Evolutionary conservation across 2,113 vertebrate genomes (phyloP).

Genomic region (Dolichotis patagonum): DNA sequence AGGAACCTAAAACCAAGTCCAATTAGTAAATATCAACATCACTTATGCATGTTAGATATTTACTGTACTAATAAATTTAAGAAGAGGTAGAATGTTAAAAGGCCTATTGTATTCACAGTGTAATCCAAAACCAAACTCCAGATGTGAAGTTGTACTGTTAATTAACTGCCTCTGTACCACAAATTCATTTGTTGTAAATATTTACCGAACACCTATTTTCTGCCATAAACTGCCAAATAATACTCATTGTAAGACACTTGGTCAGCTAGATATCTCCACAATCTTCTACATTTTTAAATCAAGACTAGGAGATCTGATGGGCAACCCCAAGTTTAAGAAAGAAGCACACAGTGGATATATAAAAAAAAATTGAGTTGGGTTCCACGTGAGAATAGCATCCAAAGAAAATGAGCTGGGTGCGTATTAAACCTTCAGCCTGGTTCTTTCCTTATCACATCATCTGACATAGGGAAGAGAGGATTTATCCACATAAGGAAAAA

Average conservation of each 20-base stretch:
- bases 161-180: not conserved
- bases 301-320: conserved; percentile 41
- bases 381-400: conserved; percentile 66
- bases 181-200: conserved; percentile 7
- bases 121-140: not conserved
- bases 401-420: conserved; percentile 69
- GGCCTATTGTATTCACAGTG: not conserved
- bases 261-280: not conserved
- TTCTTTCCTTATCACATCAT: conserved; percentile 74
- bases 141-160: not conserved
- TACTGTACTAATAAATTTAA: not conserved
- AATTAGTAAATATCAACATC: not conserved
- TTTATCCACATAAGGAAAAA: conserved; percentile 66
- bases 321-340: conserved; percentile 54
- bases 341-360: conserved; percentile 40
- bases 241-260: not conserved
- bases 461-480: conserved; percentile 71
- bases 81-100: not conserved
- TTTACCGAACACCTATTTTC: not conserved
- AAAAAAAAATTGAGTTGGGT: conserved; percentile 62
- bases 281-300: conserved; percentile 4
- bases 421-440: conserved; percentile 76
- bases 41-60: not conserved
- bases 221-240: not conserved
- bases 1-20: conserved; percentile 7